Base-by-base conservation (phyloP, 2,797 vertebrate genomes). In the Crocodylus rhombifer region DNA sequence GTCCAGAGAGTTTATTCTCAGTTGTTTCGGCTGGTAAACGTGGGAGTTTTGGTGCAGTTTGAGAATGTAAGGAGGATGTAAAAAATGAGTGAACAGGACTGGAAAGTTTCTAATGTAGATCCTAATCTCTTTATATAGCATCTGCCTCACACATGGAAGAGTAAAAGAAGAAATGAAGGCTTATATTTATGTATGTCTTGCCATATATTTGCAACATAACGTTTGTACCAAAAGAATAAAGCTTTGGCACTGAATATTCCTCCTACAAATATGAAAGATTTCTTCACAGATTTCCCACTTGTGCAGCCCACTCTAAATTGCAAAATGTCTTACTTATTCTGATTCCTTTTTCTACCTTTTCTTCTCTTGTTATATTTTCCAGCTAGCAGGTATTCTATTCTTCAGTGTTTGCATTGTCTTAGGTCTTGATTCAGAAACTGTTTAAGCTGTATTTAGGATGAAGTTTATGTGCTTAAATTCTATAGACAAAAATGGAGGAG, bases 171-270 rank as follows among this genome's bases (percentile, higher is more conserved):
- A 73, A 33, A 1, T 42, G 42, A 42, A 51, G 42, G 3, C 33
- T 30, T 2, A 0, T 4, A 28, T 11, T 21, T 14, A 21, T 67
- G 11, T 67, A 57, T 63, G 42, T 14, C 26, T 87, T 55, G 17
- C 30, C 64, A 1, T 15, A 0, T 51, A 51, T 51, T 51, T 69
- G n/a, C 9, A 60, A 74, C 0, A 0, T 21, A 51, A 16, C 12
- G 9, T 4, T 30, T 73, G 15, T 30, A 88, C n/a, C 20, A 65
- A 42, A 71, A 14, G 36, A 73, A 73, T 73, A 73, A 42, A 73
- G 36, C 69, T 73, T 73, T 73, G 42, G 36, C 30, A 18, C 36
- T 69, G 67, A 69, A 7, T 36, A 33, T 69, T 69, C 21, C 18
- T 69, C 20, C 12, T 21, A 7, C 23, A 69, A 71, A 36, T 25